phyloP scores from a whole-genome alignment of 2,113 vertebrate species.

The Petrocephalus microphthalmus region DNA sequence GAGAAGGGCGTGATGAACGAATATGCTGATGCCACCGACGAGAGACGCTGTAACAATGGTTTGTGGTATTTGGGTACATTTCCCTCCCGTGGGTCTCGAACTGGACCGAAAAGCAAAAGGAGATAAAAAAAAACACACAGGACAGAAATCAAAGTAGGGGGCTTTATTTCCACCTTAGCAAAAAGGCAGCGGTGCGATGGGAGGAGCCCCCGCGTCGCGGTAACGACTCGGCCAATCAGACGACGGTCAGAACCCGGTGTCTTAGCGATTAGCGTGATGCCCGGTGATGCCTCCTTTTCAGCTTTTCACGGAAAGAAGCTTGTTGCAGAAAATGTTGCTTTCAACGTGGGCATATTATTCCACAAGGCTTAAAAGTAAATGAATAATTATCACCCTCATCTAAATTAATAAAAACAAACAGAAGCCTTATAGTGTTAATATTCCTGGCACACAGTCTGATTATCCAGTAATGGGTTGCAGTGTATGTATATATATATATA shows the following conservation, averaged over 20 bases:
- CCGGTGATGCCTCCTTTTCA: conserved; percentile 10
- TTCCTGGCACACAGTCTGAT: neutral
- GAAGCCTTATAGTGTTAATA: neutral
- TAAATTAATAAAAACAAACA: conserved; percentile 2
- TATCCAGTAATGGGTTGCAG: neutral
- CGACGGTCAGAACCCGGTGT: conserved; percentile 22
- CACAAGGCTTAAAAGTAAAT: conserved; percentile 19
- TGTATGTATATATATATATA: neutral
- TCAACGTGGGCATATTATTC: neutral
- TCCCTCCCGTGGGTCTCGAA: neutral
- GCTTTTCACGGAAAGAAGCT: neutral
- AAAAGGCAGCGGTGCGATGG: conserved; percentile 12
- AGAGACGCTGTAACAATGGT: neutral
- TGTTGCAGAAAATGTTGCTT: conserved; percentile 10
- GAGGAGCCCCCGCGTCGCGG: conserved; percentile 28
- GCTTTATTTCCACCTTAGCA: neutral
- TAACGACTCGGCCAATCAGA: conserved; percentile 27
- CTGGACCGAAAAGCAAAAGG: neutral
- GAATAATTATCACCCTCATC: neutral
- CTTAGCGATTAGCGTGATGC: conserved; percentile 21
- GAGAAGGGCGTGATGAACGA: neutral
- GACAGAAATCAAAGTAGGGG: neutral
- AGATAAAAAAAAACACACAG: neutral
- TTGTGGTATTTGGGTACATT: neutral
- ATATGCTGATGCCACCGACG: neutral